Percentiles rank a stretch among this genome's conserved stretches.
Evolutionary conservation across 2,113 vertebrate genomes (phyloP).

Genomic region (Lagenorhynchus albirostris): DNA sequence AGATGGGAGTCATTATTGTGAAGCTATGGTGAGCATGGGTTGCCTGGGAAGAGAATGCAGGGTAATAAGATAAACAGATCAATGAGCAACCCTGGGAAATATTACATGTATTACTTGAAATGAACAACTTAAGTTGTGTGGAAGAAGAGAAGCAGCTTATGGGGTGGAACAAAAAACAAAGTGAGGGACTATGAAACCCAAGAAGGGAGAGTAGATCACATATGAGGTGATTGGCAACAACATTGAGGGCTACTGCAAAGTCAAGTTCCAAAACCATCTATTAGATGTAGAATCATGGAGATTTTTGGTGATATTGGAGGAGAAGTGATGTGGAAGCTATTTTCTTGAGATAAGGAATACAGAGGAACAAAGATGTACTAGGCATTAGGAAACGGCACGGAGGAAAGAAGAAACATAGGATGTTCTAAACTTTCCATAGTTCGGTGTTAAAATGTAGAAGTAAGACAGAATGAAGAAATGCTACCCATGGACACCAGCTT

Average conservation of each 20-base stretch:
- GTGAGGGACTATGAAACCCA: background rate
- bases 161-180: background rate
- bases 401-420: background rate
- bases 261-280: background rate
- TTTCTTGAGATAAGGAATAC: background rate
- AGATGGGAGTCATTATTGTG: background rate
- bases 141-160: background rate
- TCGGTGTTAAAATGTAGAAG: background rate
- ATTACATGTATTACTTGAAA: background rate
- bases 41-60: background rate
- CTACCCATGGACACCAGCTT: background rate
- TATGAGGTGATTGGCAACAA: background rate
- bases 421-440: background rate
- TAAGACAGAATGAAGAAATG: background rate
- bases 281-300: background rate
- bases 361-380: background rate
- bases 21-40: background rate
- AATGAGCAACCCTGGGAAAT: background rate
- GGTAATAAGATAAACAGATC: background rate
- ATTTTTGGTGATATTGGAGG: background rate
- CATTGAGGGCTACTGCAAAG: background rate
- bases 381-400: background rate
- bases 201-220: background rate
- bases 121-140: background rate
- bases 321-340: background rate